Conservation (phyloP, 2,113 vertebrate genomes). For the Heterocephalus glaber region DNA sequence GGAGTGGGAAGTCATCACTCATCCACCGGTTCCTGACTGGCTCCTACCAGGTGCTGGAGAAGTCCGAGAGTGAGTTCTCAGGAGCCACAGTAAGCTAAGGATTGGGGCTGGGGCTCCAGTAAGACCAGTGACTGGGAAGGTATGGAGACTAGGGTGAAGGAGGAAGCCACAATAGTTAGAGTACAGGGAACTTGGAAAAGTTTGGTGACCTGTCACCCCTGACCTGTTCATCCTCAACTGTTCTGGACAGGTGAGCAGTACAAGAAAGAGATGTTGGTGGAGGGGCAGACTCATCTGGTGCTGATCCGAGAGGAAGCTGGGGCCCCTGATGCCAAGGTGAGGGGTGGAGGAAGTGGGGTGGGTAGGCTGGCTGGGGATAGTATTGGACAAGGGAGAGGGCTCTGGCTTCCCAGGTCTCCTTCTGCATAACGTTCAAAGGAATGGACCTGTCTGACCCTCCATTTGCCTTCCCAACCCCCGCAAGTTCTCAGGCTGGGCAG, state of each 20-base stretch:
- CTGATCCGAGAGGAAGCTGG: constrained; percentile 95
- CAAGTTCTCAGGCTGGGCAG: constrained; percentile 96
- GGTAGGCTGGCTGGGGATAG: background rate
- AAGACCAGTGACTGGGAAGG: background rate
- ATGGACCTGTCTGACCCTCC: constrained; percentile 56
- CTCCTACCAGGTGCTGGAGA: constrained; percentile 92
- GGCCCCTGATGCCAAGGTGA: constrained; percentile 92
- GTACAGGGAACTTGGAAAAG: background rate
- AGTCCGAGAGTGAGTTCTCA: constrained; percentile 90
- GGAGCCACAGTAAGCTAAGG: rapidly evolving
- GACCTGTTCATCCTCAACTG: background rate
- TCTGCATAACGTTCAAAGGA: background rate
- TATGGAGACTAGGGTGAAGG: background rate
- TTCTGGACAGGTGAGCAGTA: constrained; percentile 90
- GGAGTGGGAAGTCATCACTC: constrained; percentile 93
- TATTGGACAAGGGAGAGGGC: background rate
- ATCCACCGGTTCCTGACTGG: constrained; percentile 96
- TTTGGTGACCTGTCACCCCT: background rate
- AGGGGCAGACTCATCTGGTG: constrained; percentile 95
- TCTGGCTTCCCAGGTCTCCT: background rate
- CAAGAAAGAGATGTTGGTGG: constrained; percentile 95
- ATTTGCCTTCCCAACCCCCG: background rate
- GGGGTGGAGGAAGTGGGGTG: background rate
- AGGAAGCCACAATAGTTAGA: background rate
- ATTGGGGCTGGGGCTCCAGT: background rate